phyloP scores from a whole-genome alignment of 2,888 invertebrate genomes.

The Spicauda simplicius region DNA sequence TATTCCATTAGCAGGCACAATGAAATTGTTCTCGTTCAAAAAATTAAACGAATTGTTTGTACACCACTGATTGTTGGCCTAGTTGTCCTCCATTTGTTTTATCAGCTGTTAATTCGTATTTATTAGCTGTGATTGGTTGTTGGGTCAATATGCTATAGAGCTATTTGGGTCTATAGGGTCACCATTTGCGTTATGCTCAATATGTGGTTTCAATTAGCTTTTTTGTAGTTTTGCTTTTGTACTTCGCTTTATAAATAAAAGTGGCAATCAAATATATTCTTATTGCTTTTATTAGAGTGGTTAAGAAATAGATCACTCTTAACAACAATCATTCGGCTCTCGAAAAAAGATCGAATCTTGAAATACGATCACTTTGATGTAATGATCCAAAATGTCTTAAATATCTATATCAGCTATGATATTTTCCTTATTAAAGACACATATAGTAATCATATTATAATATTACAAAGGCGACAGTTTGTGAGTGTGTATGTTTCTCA shows the following conservation, averaged over 20 bases:
- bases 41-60: slow-evolving; percentile 25
- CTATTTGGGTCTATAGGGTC: slow-evolving; percentile 52
- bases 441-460: too few relatives aligned
- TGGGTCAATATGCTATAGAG: slow-evolving; percentile 70
- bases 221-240: background rate
- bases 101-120: slow-evolving; percentile 74
- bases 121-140: slow-evolving; percentile 76
- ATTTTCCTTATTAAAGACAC: too few relatives aligned
- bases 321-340: too few relatives aligned
- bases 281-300: too few relatives aligned
- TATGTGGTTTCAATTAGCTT: background rate
- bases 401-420: too few relatives aligned
- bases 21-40: slow-evolving; percentile 10
- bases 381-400: too few relatives aligned
- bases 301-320: too few relatives aligned
- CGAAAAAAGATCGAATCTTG: too few relatives aligned
- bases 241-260: background rate
- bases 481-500: too few relatives aligned
- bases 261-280: too few relatives aligned
- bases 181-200: background rate
- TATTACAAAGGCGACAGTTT: too few relatives aligned
- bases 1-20: slow-evolving; percentile 16
- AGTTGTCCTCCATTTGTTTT: slow-evolving; percentile 57
- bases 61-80: slow-evolving; percentile 44
- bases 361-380: too few relatives aligned